Percentiles rank a stretch among this genome's conserved stretches.
phyloP scores from a whole-genome alignment of 2,888 invertebrate species.

The Chrysomela aeneicollis region DNA sequence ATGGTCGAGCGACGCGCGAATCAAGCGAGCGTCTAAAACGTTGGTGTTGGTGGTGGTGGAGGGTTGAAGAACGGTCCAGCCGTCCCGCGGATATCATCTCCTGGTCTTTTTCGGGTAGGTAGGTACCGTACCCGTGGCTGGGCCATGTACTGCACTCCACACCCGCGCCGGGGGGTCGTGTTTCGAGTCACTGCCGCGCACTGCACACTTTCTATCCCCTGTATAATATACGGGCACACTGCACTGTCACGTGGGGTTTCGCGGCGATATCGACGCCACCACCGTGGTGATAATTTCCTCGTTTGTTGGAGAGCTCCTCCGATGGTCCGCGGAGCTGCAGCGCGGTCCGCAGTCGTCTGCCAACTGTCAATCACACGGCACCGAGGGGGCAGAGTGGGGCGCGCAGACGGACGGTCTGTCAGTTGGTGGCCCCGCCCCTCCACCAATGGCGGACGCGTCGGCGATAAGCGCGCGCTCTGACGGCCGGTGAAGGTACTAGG shows the following conservation, averaged over 20 bases:
- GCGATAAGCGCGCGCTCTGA: slow-evolving; percentile 61
- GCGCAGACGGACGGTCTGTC: slow-evolving; percentile 64
- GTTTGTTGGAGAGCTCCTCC: slow-evolving; percentile 48
- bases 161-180: slow-evolving; percentile 66
- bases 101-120: slow-evolving; percentile 31
- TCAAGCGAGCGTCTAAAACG: no score
- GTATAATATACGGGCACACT: no score
- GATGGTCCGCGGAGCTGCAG: slow-evolving; percentile 64
- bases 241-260: slow-evolving; percentile 46
- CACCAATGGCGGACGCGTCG: slow-evolving; percentile 58
- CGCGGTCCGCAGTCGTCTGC: slow-evolving; percentile 72
- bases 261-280: slow-evolving; percentile 45
- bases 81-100: slow-evolving; percentile 47
- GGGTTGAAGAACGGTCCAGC: slow-evolving; percentile 20
- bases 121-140: slow-evolving; percentile 88
- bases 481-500: slow-evolving; percentile 54
- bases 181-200: slow-evolving; percentile 47
- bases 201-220: slow-evolving; percentile 36
- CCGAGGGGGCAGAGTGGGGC: slow-evolving; percentile 66
- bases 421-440: slow-evolving; percentile 56
- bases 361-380: slow-evolving; percentile 71
- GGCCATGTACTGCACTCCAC: slow-evolving; percentile 83
- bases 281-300: slow-evolving; percentile 45
- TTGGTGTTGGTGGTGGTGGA: no score
- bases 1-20: background rate